Base-by-base conservation (phyloP, 2,797 vertebrate species). In the Rhabdomys pumilio region DNA sequence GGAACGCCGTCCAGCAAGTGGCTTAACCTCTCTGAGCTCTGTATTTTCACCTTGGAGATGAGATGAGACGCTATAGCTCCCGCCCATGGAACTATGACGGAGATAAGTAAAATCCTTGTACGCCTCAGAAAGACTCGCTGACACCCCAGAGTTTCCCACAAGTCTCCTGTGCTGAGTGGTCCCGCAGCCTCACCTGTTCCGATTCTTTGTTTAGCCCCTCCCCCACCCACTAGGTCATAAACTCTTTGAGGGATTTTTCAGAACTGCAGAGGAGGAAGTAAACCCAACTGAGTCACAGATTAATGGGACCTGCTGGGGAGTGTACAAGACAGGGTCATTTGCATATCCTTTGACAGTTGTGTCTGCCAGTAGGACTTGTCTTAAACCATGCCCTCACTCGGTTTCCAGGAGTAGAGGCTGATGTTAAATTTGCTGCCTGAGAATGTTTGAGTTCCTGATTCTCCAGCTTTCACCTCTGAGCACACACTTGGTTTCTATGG, bases 31-130 rank as follows among this genome's bases (percentile, higher is more conserved):
- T 90, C 38, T 65, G 80, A 41, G 8, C 34, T 84, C 75, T 41
- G 13, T 65, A 81, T 83, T 91, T 50, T 86, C 87, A 76, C 53
- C 50, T 79, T 75, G 29, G 41, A 85, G 67, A 38, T 19, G 15
- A 83, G 67, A 59, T 6, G 44, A 81, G 81, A 65, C 1, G 7
- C n/a, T 2, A 76, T 2, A 76, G 11, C 31, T 41, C 19, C n/a
- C 31, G 3, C 17, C 41, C 44, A 11, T 0, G n/a, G 31, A 15
- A n/a, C 57, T 55, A 4, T 1, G 63, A 3, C 6, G 44, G 72
- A 57, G 38, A 55, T 11, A 44, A 82, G 9, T 29, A n/a, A 75
- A 1, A 17, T 4, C 12, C 29, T 57, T 59, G 59, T 1, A 12
- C 8, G 82, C 38, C 65, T 65, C 59, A 34, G 83, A 69, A 91